Evolutionary conservation across 2,797 vertebrate species (phyloP).

Genomic region (Crypturellus tataupa): DNA sequence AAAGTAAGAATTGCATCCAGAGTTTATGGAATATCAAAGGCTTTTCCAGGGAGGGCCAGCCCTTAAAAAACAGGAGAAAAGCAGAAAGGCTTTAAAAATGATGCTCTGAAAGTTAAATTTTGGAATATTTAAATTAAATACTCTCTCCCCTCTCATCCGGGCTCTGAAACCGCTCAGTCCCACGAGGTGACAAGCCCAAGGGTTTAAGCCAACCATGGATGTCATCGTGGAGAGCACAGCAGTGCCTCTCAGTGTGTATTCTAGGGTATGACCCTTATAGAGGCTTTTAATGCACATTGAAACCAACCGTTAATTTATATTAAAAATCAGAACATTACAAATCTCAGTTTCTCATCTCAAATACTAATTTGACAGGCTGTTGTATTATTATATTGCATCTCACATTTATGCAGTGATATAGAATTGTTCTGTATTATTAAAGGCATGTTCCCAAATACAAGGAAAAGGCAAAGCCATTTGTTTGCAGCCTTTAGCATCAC

Average conservation of each 20-base stretch:
- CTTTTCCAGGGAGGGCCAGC: not conserved
- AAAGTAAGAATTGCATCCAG: slow-evolving; percentile 12
- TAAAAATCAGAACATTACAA: not conserved
- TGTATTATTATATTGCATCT: not conserved
- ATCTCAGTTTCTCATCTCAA: not conserved
- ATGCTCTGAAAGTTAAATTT: too few relatives aligned
- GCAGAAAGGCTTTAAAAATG: too few relatives aligned
- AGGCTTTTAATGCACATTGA: too few relatives aligned
- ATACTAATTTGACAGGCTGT: not conserved
- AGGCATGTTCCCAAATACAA: not conserved
- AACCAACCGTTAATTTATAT: not conserved
- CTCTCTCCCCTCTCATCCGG: not conserved
- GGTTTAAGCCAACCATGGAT: not conserved
- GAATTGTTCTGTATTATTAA: not conserved
- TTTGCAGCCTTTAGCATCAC: not conserved
- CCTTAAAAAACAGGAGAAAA: not conserved
- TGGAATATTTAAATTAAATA: too few relatives aligned
- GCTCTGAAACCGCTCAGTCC: not conserved
- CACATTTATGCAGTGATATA: not conserved
- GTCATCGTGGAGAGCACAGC: too few relatives aligned
- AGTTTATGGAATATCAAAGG: not conserved
- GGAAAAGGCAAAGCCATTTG: not conserved
- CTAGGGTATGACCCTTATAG: not conserved
- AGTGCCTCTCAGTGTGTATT: not conserved
- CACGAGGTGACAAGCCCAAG: not conserved